Evolutionary conservation across 1,140 invertebrate species (phyloP).

Genomic region (Zaprionus africanus): DNA sequence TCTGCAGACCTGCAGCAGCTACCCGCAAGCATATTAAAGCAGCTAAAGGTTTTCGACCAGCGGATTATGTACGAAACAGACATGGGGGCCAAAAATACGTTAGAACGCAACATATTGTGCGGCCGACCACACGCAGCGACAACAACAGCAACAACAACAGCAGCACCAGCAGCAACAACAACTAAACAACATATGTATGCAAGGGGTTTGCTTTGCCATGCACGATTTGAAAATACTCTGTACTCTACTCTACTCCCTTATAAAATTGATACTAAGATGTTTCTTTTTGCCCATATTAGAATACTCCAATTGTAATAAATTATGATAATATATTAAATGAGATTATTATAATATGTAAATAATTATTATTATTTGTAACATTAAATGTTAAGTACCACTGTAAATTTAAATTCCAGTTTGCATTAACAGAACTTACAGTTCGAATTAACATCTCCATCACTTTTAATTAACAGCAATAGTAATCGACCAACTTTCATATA

Average conservation of each 20-base stretch:
- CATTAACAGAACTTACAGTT: too few species aligned
- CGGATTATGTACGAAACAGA: slow-evolving; percentile 75
- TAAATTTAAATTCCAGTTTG: too few species aligned
- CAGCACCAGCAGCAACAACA: slow-evolving; percentile 46
- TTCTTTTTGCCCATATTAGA: too few species aligned
- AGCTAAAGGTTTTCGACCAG: slow-evolving; percentile 51
- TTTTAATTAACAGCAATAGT: too few species aligned
- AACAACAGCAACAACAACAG: slow-evolving; percentile 26
- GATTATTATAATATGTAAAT: too few species aligned
- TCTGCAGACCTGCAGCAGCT: slow-evolving; percentile 43
- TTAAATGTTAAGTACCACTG: too few species aligned
- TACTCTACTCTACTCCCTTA: not conserved
- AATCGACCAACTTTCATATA: too few species aligned
- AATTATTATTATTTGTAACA: too few species aligned
- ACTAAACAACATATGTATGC: not conserved
- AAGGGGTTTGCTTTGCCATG: not conserved
- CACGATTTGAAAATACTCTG: not conserved
- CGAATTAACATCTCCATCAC: too few species aligned
- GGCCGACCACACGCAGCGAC: slow-evolving; percentile 73
- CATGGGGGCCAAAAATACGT: slow-evolving; percentile 39
- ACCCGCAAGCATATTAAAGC: slow-evolving; percentile 52
- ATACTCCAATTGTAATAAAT: too few species aligned
- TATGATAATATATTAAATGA: too few species aligned
- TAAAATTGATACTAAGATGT: not conserved
- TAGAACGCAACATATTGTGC: slow-evolving; percentile 71